Base-by-base conservation (phyloP, 2,113 vertebrate genomes). In the Salvelinus fontinalis region DNA sequence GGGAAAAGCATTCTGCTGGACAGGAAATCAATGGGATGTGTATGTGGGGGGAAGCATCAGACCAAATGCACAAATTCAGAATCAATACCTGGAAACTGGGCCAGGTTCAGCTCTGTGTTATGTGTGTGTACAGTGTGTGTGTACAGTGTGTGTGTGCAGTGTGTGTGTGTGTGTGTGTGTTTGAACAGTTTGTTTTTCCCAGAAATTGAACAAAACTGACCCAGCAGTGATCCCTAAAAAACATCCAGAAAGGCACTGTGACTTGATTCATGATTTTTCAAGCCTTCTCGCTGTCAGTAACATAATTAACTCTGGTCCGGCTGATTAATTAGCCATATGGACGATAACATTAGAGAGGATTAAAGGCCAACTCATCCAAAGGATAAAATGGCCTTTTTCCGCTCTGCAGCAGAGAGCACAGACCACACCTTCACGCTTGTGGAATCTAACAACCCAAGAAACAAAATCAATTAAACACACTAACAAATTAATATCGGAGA, bases 11-110 rank as follows among this genome's bases (percentile, higher is more conserved):
- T 87, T 78, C 69, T 82, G 79, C 78, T 73, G 75, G 67, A 85
- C 78, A 80, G 72, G 18, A 87, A 85, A 90, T 90, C 86, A 75
- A 89, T 87, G 24, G 13, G 44, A 49, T 14, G 12, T 74, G 31
- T 73, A 65, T 34, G 76, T 77, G 77, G 71, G 29, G 64, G 78
- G 74, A 79, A 74, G 54, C 57, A 67, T 79, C 80, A 75, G 76
- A 84, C 84, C 75, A 79, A 67, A 80, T 12, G 77, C 59, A 59
- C 76, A 81, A 83, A 80, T 13, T 76, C 57, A 59, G 74, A 81
- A 83, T 93, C 84, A 3, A 90, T 91, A n/a, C 39, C 49, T 84
- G 84, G 81, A 87, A 92, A 89, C 74, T 85, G 78, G 82, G 83
- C 70, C 82, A 71, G 62, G 24, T 44, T 57, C 34, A 67, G 48